phyloP scores from a whole-genome alignment of 2,888 invertebrate species.

The Drosophila sordidula region DNA sequence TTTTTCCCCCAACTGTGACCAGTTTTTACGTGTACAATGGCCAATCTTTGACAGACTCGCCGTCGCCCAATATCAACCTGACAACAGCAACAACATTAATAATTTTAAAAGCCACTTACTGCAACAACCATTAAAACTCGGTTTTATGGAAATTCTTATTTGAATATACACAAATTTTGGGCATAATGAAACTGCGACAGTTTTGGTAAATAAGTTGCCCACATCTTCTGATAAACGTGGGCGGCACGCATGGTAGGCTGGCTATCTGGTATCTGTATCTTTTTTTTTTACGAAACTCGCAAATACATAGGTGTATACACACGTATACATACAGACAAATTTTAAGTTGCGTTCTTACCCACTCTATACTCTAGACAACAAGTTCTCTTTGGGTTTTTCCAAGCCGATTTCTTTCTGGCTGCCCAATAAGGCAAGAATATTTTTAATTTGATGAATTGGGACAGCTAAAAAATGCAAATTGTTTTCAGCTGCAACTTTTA shows the following conservation, averaged over 20 bases:
- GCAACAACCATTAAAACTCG: conserved; percentile 23
- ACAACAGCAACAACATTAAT: conserved; percentile 28
- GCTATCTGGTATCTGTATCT: conserved; percentile 37
- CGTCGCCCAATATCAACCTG: conserved; percentile 61
- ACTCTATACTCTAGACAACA: conserved; percentile 36
- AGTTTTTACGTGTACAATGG: conserved; percentile 25
- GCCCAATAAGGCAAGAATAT: conserved; percentile 23
- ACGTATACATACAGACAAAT: not conserved
- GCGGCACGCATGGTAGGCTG: conserved; percentile 45
- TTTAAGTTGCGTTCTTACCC: conserved; percentile 37
- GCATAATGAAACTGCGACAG: conserved; percentile 57
- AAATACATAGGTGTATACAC: not conserved
- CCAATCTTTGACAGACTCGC: conserved; percentile 51
- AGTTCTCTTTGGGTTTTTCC: conserved; percentile 57
- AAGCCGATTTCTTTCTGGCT: conserved; percentile 17
- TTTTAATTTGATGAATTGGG: conserved; percentile 34
- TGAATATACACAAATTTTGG: conserved; percentile 35
- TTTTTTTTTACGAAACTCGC: not conserved
- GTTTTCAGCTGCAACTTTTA: conserved; percentile 10
- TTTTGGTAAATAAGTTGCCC: conserved; percentile 51
- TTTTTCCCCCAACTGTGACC: conserved; percentile 6
- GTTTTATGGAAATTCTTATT: conserved; percentile 37
- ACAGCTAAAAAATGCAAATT: conserved; percentile 28
- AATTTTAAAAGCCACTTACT: conserved; percentile 26
- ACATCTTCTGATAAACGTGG: conserved; percentile 41